Conservation (phyloP, 2,797 vertebrate species). For the Falco berigora region DNA sequence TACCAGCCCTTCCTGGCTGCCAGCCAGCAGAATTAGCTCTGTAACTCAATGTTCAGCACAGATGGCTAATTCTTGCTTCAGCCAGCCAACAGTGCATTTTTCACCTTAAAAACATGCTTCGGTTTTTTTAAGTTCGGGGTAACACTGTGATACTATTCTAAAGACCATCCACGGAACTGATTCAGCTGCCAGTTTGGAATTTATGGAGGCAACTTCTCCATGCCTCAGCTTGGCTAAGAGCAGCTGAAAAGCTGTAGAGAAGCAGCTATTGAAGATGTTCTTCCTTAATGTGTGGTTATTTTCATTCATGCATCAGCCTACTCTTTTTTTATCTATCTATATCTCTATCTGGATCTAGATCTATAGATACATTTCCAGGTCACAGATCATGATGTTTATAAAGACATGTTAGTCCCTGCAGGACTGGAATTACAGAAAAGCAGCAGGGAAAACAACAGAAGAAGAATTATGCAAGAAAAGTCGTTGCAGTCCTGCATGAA, state of each 20-base stretch:
- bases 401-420: not conserved
- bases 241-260: not conserved
- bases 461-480: not conserved
- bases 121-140: not conserved
- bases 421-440: not conserved
- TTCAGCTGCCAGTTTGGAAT: not conserved
- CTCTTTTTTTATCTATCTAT: not conserved
- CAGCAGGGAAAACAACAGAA: not conserved
- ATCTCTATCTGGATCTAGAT: no score
- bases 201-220: accelerated
- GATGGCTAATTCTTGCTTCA: not conserved
- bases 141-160: not conserved
- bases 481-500: not conserved
- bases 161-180: no score
- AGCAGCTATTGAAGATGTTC: not conserved
- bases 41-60: no score
- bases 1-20: not conserved
- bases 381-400: not conserved
- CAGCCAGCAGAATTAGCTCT: no score
- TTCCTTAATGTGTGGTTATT: not conserved
- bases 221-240: not conserved
- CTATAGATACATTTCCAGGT: not conserved
- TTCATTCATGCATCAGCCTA: not conserved
- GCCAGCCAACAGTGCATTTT: no score
- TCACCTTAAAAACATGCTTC: not conserved